Conservation (phyloP, 2,888 invertebrate species). For the Eristalinus aeneus region DNA sequence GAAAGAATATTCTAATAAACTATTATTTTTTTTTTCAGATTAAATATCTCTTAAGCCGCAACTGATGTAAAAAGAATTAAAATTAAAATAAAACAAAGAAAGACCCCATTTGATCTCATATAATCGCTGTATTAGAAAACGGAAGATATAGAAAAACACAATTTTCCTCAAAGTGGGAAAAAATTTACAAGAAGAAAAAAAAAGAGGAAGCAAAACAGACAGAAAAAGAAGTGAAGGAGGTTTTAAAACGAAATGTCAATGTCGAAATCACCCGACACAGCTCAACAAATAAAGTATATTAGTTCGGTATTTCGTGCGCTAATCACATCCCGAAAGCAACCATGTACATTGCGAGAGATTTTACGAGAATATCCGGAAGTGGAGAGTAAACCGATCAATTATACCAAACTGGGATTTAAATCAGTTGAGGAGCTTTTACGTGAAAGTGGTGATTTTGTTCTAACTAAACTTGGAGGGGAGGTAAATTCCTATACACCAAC, state of each 20-base stretch:
- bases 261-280: conserved; percentile 63
- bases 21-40: background rate
- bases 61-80: background rate
- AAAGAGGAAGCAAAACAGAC: background rate
- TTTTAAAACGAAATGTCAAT: conserved; percentile 60
- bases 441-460: conserved; percentile 83
- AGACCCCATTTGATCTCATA: background rate
- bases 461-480: conserved; percentile 82
- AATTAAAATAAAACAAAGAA: background rate
- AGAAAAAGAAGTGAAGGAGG: background rate
- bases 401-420: conserved; percentile 83
- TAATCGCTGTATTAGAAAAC: background rate
- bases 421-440: conserved; percentile 84
- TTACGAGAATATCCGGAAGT: conserved; percentile 84
- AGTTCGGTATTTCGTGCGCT: conserved; percentile 76
- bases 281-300: conserved; percentile 74
- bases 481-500: conserved; percentile 73
- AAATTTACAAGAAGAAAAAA: background rate
- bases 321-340: conserved; percentile 77
- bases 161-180: background rate
- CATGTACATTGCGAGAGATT: conserved; percentile 76
- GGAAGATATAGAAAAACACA: background rate
- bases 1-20: background rate
- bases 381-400: conserved; percentile 85
- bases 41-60: background rate